A percentile compares a stretch with the other conserved stretches of the same genome.
Conservation (phyloP, 2,888 invertebrate species). For the Epinotia bilunana region DNA sequence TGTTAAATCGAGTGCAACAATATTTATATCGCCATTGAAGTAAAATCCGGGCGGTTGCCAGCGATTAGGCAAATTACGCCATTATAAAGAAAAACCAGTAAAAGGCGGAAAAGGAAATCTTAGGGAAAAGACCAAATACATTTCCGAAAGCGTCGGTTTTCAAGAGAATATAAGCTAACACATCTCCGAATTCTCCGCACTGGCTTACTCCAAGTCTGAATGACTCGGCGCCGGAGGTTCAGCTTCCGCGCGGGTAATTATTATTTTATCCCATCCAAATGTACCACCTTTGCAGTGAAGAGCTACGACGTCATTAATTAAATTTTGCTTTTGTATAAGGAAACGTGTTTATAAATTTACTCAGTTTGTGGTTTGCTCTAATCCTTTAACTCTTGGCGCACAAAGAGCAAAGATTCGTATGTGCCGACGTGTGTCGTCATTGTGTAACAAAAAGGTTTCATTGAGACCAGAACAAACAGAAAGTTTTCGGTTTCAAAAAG, state of each 20-base stretch:
- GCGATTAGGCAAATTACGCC: conserved; percentile 43
- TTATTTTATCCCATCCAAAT: conserved; percentile 35
- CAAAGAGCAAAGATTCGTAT: conserved; percentile 37
- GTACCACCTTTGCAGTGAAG: conserved; percentile 16
- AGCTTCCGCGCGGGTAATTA: conserved; percentile 34
- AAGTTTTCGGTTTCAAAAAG: conserved; percentile 42
- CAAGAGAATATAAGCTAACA: conserved; percentile 42
- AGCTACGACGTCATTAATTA: conserved; percentile 31
- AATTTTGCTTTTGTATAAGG: conserved; percentile 34
- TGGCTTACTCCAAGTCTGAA: conserved; percentile 32
- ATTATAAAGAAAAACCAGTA: conserved; percentile 39
- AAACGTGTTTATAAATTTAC: conserved; percentile 32
- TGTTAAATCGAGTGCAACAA: conserved; percentile 29
- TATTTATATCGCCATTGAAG: conserved; percentile 29
- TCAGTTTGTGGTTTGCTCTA: conserved; percentile 26
- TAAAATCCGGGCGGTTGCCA: conserved; percentile 31
- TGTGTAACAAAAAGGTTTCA: conserved; percentile 36
- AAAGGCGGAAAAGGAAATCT: conserved; percentile 44
- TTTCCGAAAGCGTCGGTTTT: conserved; percentile 39
- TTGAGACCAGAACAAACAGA: conserved; percentile 37
- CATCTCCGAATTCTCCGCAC: conserved; percentile 26
- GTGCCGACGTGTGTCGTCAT: conserved; percentile 20
- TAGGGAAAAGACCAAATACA: conserved; percentile 42
- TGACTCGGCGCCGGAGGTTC: conserved; percentile 31
- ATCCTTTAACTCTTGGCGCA: conserved; percentile 16